These are phyloP conservation scores for Cynaeus angustus DNA, from an alignment of 2,888 invertebrate genomes.

Conservation along the genomic window DNA sequence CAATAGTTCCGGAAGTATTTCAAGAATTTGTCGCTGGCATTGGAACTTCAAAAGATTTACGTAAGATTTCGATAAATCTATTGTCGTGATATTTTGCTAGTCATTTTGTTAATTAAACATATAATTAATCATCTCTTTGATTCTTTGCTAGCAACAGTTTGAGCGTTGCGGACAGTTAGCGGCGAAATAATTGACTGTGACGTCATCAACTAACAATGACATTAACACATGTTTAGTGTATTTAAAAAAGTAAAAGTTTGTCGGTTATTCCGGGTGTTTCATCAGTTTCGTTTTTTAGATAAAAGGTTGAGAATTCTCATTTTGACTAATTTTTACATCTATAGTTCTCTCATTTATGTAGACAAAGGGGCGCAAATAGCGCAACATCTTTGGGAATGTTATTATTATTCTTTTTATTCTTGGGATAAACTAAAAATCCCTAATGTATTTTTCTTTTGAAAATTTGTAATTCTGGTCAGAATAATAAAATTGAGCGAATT, in stretches of 20 bases:
- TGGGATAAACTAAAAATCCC: too few relatives aligned
- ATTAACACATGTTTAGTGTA: slow-evolving; percentile 5
- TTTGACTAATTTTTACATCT: too few relatives aligned
- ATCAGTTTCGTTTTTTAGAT: slow-evolving; percentile 2
- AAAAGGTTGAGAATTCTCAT: neutral
- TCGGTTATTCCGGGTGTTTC: neutral
- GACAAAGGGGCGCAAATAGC: too few relatives aligned
- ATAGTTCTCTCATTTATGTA: neutral
- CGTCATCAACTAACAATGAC: slow-evolving; percentile 25
- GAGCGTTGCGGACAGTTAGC: slow-evolving; percentile 21
- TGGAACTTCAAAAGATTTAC: slow-evolving; percentile 14
- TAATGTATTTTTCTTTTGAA: too few relatives aligned
- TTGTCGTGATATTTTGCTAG: slow-evolving; percentile 7
- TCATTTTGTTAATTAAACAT: neutral
- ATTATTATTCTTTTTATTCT: too few relatives aligned
- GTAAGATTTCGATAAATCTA: neutral
- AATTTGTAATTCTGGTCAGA: too few relatives aligned
- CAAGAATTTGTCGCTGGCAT: slow-evolving; percentile 18
- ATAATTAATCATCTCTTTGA: neutral
- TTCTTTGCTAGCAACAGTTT: neutral
- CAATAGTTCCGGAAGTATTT: neutral
- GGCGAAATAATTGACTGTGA: slow-evolving; percentile 36
- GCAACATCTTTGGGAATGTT: too few relatives aligned
- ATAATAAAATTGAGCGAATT: too few relatives aligned
- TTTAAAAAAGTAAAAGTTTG: neutral